phyloP scores from a whole-genome alignment of 2,888 invertebrate species.

The Callimorpha dominula region DNA sequence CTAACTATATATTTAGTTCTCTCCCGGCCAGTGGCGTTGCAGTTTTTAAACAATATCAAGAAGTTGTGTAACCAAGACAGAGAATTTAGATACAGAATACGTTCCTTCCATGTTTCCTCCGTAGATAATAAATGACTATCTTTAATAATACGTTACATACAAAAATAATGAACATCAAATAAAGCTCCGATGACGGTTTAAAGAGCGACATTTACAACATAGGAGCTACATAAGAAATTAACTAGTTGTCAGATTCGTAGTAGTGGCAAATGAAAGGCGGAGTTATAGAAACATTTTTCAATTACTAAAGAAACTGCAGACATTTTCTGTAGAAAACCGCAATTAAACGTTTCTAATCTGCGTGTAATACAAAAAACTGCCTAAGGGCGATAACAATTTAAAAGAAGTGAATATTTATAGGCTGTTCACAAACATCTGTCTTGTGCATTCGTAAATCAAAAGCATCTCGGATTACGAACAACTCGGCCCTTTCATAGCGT shows the following conservation, averaged over 20 bases:
- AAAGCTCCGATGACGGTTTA: too few relatives aligned
- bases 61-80: too few relatives aligned
- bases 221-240: not conserved
- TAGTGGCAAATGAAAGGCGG: not conserved
- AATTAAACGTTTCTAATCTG: constrained; percentile 15
- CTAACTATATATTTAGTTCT: too few relatives aligned
- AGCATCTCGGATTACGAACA: constrained; percentile 43
- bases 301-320: constrained; percentile 2
- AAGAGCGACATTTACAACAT: not conserved
- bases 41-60: too few relatives aligned
- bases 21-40: too few relatives aligned
- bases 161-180: too few relatives aligned
- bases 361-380: constrained; percentile 15
- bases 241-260: not conserved
- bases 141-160: too few relatives aligned
- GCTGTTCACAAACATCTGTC: constrained; percentile 47
- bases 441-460: constrained; percentile 47
- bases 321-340: constrained; percentile 5
- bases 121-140: too few relatives aligned
- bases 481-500: constrained; percentile 46
- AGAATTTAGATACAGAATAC: too few relatives aligned
- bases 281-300: constrained; percentile 7
- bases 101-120: too few relatives aligned
- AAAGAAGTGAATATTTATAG: constrained; percentile 40
- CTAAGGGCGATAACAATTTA: not conserved